Percentiles rank a stretch among this genome's conserved stretches.
Conservation (phyloP, 2,888 invertebrate species). For the Periphyllus acericola region DNA sequence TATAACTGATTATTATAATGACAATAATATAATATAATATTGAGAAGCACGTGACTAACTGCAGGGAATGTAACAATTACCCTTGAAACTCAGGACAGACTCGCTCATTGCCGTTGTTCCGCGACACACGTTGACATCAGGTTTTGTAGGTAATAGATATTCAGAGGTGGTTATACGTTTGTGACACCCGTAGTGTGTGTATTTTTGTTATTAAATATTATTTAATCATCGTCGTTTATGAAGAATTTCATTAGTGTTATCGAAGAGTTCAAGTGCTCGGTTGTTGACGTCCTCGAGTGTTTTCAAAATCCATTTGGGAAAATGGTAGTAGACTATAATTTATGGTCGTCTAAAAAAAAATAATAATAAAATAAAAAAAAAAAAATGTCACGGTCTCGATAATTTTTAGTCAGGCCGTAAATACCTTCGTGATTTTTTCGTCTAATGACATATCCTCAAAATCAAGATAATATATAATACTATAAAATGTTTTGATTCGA, state of each 20-base stretch:
- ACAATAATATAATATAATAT: neutral
- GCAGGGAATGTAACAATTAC: slow-evolving; percentile 47
- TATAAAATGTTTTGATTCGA: slow-evolving; percentile 4
- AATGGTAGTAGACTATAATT: neutral
- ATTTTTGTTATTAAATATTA: neutral
- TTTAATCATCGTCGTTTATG: slow-evolving; percentile 19
- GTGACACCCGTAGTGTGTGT: slow-evolving; percentile 25
- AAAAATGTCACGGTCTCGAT: slow-evolving; percentile 51
- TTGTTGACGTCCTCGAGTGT: slow-evolving; percentile 49
- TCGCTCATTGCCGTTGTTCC: slow-evolving; percentile 46
- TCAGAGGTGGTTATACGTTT: neutral
- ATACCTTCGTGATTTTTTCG: neutral
- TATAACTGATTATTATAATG: slow-evolving; percentile 7
- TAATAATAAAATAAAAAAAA: too few relatives aligned
- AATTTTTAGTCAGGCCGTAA: neutral
- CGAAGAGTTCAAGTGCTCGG: slow-evolving; percentile 15
- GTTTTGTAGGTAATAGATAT: slow-evolving; percentile 21
- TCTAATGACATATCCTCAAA: slow-evolving; percentile 11
- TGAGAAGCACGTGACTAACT: slow-evolving; percentile 40
- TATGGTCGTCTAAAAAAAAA: neutral
- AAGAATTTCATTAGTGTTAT: neutral
- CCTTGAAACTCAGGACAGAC: slow-evolving; percentile 45
- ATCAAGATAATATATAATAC: neutral
- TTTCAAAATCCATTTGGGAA: neutral
- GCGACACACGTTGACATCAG: slow-evolving; percentile 25